These are phyloP conservation scores for Cercocebus atys DNA, from an alignment of 2,113 vertebrate species.

Conservation along the genomic window DNA sequence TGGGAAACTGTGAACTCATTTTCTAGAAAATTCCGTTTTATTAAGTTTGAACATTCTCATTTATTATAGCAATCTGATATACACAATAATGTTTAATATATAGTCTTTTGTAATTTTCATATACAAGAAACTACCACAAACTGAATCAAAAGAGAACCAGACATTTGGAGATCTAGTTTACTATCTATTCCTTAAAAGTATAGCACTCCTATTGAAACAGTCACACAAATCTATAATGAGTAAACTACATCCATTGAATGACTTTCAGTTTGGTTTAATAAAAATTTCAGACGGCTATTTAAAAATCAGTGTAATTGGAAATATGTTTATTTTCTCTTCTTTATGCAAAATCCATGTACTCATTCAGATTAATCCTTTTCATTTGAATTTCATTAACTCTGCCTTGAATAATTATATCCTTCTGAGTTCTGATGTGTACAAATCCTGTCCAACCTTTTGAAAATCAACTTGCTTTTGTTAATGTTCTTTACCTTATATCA, in stretches of 20 bases:
- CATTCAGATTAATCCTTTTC: conserved; percentile 62
- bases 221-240: background rate
- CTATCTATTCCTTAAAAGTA: background rate
- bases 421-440: conserved; percentile 34
- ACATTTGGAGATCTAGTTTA: background rate
- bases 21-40: background rate
- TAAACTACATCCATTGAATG: conserved; percentile 3
- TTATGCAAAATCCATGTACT: conserved; percentile 49
- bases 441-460: conserved; percentile 65
- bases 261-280: conserved; percentile 48
- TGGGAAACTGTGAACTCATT: background rate
- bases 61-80: background rate
- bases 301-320: conserved; percentile 65
- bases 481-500: conserved; percentile 54
- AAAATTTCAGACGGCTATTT: conserved; percentile 49
- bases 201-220: background rate
- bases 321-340: conserved; percentile 6
- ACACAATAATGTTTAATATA: background rate
- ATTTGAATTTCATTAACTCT: conserved; percentile 64
- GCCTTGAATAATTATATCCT: conserved; percentile 49
- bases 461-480: conserved; percentile 51
- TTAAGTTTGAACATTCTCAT: background rate
- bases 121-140: background rate
- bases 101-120: background rate
- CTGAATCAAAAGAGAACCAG: background rate